phyloP scores from a whole-genome alignment of 1,140 invertebrate species.

The Archivesica marissinica region DNA sequence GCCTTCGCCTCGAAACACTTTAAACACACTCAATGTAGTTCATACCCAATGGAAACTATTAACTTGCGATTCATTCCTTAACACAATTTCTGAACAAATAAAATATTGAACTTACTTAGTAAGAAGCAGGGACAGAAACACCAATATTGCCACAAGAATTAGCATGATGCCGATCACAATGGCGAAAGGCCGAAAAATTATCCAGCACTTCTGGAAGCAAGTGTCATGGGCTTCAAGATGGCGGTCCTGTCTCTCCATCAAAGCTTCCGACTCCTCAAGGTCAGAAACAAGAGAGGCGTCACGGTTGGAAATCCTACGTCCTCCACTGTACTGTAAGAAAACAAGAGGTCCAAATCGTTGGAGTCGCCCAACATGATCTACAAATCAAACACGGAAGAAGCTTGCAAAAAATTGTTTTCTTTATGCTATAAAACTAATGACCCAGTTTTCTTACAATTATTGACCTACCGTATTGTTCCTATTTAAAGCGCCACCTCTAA shows the following conservation, averaged over 20 bases:
- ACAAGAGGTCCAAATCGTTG: too few species aligned
- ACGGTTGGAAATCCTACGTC: constrained; percentile 66
- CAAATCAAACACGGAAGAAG: too few species aligned
- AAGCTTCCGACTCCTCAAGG: constrained; percentile 81
- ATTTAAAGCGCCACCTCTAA: too few species aligned
- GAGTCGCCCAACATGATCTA: too few species aligned
- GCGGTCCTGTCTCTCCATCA: constrained; percentile 78
- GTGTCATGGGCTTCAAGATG: constrained; percentile 76
- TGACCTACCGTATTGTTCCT: too few species aligned
- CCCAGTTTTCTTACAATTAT: too few species aligned
- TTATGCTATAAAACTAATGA: too few species aligned
- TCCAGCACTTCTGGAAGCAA: constrained; percentile 78
- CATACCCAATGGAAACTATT: too few species aligned
- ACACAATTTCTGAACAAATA: neutral
- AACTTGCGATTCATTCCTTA: too few species aligned
- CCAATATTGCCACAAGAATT: constrained; percentile 79
- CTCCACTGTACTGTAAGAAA: constrained; percentile 68
- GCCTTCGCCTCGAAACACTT: too few species aligned
- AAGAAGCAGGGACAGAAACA: constrained; percentile 84
- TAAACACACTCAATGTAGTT: too few species aligned
- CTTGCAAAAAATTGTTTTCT: too few species aligned
- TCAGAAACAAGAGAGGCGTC: constrained; percentile 73
- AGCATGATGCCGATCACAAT: constrained; percentile 82
- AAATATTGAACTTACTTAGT: constrained; percentile 82
- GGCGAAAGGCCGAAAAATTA: constrained; percentile 82